Evolutionary conservation across 2,888 invertebrate genomes (phyloP), one percentile per base, ranked within the genome.

Genomic region (Druceiella hillmani): DNA sequence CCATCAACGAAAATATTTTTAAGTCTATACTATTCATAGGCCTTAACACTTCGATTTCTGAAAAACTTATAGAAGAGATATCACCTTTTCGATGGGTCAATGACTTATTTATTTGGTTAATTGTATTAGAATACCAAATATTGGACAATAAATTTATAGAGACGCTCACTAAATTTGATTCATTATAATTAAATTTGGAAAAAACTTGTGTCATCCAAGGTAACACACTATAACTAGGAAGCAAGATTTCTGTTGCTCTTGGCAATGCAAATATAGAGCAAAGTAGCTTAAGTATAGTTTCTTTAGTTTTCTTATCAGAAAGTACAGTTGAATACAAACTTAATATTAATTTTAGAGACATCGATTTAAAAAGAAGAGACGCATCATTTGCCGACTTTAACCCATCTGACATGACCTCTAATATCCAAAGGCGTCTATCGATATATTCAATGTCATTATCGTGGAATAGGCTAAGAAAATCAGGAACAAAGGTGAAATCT

Each of bases 381-480:
- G 87, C 78, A 59, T 95, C 94, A 0, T 74, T 66, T 50, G 82
- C 77, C 1, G 81, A 80, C 53, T 82, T 80, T 24, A 89, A 70
- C 2, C 93, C 91, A 50, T 89, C 82, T 10, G 73, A 66, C 17
- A 94, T 72, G 5, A 90, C 63, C 50, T 83, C 76, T 6, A 94
- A 64, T 20, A 92, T 81, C 81, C 93, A 95, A 15, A 71, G 64
- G 28, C 87, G 72, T 51, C 88, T 82, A 1, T 76, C 74, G 12
- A 75, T 71, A 36, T 78, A 73, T 49, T 83, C 77, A 0, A 87
- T 70, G 38, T 87, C 84, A 6, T 82, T 75, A 44, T 87, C 89
- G 55, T 88, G 84, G 55, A 93, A 83, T 22, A 93, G 76, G 34
- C 84, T 82, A 42, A 89, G 79, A 54, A 93, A 83, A 57, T 94